phyloP scores from a whole-genome alignment of 2,888 invertebrate species.

The Hypomecis punctinalis region DNA sequence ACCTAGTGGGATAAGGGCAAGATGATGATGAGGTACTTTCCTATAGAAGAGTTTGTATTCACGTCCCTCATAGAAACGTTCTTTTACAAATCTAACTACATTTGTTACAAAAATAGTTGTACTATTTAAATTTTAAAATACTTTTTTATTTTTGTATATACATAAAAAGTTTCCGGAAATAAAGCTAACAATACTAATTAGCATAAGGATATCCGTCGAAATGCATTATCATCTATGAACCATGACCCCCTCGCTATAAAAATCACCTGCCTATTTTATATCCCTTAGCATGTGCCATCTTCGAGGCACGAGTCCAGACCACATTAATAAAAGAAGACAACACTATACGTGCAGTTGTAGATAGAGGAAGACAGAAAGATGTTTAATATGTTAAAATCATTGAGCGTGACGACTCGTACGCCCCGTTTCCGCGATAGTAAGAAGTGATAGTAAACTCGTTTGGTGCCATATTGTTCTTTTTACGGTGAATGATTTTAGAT shows the following conservation, averaged over 20 bases:
- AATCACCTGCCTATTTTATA: conserved; percentile 42
- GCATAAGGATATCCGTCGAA: conserved; percentile 30
- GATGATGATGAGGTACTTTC: no score
- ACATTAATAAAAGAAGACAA: conserved; percentile 34
- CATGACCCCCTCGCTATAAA: conserved; percentile 42
- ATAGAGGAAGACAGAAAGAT: conserved; percentile 44
- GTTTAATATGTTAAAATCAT: conserved; percentile 57
- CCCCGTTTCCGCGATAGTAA: conserved; percentile 61
- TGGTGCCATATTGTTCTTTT: conserved; percentile 59
- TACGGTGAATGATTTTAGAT: conserved; percentile 20
- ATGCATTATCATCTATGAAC: conserved; percentile 33
- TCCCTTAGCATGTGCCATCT: conserved; percentile 42
- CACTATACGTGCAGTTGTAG: conserved; percentile 6
- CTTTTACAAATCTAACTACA: no score
- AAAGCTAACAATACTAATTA: not conserved
- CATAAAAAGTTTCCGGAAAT: not conserved
- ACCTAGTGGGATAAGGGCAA: no score
- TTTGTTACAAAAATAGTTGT: no score
- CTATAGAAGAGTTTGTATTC: no score
- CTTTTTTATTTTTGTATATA: not conserved
- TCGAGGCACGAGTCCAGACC: conserved; percentile 36
- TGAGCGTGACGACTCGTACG: conserved; percentile 69
- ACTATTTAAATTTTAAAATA: not conserved
- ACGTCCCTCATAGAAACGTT: no score
- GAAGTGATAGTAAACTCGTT: conserved; percentile 51